Evolutionary conservation across 2,888 invertebrate species (phyloP).

Genomic region (Deilephila elpenor): DNA sequence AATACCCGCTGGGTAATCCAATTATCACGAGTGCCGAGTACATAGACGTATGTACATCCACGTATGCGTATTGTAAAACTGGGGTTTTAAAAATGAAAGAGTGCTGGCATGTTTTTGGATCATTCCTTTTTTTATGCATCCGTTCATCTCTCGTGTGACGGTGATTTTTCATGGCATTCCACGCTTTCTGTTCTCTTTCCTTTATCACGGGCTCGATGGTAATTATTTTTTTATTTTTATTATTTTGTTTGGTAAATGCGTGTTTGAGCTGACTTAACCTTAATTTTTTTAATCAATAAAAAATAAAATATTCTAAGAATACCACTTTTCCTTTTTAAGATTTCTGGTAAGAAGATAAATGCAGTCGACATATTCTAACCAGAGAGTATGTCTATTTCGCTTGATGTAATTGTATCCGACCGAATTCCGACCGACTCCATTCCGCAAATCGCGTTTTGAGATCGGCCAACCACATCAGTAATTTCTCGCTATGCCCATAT

Average conservation of each 20-base stretch:
- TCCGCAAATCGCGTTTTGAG: background rate
- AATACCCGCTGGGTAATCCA: conserved; percentile 69
- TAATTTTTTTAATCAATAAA: background rate
- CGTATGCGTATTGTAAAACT: conserved; percentile 34
- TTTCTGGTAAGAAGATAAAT: too few species aligned
- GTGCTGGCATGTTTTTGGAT: conserved; percentile 23
- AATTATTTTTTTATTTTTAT: background rate
- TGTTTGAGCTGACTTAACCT: background rate
- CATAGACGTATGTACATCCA: conserved; percentile 45
- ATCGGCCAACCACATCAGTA: background rate
- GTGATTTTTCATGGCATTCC: conserved; percentile 15
- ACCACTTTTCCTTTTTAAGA: background rate
- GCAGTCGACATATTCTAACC: too few species aligned
- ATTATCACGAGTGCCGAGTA: conserved; percentile 63
- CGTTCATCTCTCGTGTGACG: conserved; percentile 18
- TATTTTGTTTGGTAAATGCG: background rate
- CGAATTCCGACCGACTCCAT: background rate
- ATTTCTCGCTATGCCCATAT: background rate
- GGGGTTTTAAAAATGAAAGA: conserved; percentile 27
- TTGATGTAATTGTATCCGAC: too few species aligned
- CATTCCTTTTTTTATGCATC: conserved; percentile 16
- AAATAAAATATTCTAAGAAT: background rate
- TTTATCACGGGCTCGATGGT: background rate
- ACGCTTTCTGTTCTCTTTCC: background rate
- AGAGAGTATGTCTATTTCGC: too few species aligned